A percentile compares a stretch with the other conserved stretches of the same genome.
These are phyloP conservation scores for Melanotus villosus DNA, from an alignment of 2,888 invertebrate genomes.

Conservation along the genomic window DNA sequence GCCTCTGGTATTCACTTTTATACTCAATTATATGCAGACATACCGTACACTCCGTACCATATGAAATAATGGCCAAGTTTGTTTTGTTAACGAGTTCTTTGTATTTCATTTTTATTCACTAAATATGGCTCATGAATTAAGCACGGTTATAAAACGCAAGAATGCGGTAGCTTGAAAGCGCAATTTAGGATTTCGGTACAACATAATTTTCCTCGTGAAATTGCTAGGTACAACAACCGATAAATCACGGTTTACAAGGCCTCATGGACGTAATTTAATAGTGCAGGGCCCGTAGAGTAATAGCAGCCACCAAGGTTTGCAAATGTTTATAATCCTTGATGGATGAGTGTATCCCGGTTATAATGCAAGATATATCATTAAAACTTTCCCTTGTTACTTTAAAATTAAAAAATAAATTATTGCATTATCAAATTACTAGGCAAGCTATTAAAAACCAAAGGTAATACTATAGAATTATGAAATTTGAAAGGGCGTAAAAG, in stretches of 20 bases:
- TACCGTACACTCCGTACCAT: not conserved
- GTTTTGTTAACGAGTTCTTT: conserved; percentile 22
- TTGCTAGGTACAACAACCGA: conserved; percentile 16
- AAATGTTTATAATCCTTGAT: not conserved
- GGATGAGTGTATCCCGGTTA: too few relatives aligned
- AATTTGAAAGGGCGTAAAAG: too few relatives aligned
- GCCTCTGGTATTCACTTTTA: conserved; percentile 32
- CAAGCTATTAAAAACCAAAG: too few relatives aligned
- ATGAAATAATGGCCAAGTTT: not conserved
- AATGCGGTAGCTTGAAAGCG: conserved; percentile 22
- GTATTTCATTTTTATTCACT: conserved; percentile 12
- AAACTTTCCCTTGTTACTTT: too few relatives aligned
- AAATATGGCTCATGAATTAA: conserved; percentile 17
- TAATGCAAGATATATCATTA: too few relatives aligned
- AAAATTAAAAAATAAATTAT: too few relatives aligned
- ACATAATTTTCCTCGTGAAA: conserved; percentile 17
- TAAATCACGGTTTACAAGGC: conserved; percentile 17
- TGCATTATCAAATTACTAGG: too few relatives aligned
- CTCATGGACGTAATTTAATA: conserved; percentile 27
- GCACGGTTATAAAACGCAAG: conserved; percentile 1
- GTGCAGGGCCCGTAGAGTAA: not conserved
- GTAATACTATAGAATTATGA: too few relatives aligned
- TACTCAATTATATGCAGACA: conserved; percentile 22
- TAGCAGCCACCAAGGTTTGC: not conserved
- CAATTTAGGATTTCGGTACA: not conserved